Percentiles rank a stretch among this genome's conserved stretches.
Evolutionary conservation across 2,888 invertebrate genomes (phyloP).

Genomic region (Fragum fragum): DNA sequence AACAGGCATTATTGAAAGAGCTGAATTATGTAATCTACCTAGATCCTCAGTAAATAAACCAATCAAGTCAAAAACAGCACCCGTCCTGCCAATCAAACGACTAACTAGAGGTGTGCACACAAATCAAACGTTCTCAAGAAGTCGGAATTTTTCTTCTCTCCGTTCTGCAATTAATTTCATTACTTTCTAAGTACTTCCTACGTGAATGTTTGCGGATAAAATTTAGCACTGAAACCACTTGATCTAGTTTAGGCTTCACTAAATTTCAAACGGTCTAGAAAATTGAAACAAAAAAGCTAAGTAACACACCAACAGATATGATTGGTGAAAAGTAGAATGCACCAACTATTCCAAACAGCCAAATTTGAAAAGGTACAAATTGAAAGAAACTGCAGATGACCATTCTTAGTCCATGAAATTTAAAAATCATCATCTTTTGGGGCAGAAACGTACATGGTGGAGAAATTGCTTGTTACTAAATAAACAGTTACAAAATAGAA

Average conservation of each 20-base stretch:
- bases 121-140: background rate
- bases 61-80: constrained; percentile 24
- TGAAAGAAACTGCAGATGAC: too few species aligned
- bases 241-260: background rate
- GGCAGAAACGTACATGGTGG: too few species aligned
- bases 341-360: too few species aligned
- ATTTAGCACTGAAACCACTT: constrained; percentile 3
- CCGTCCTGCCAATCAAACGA: constrained; percentile 20
- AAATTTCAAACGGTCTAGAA: background rate
- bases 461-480: too few species aligned
- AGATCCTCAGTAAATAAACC: constrained; percentile 23
- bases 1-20: constrained; percentile 1
- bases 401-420: too few species aligned
- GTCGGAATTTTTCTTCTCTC: background rate
- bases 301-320: background rate
- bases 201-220: background rate
- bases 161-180: constrained; percentile 9
- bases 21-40: constrained; percentile 30
- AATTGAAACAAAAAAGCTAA: background rate
- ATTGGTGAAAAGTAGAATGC: too few species aligned
- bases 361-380: too few species aligned
- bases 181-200: constrained; percentile 10
- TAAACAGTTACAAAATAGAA: too few species aligned
- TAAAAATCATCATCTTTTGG: too few species aligned
- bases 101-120: constrained; percentile 27